Evolutionary conservation across 2,797 vertebrate species (phyloP).

Genomic region (Acestrorhynchus altus): DNA sequence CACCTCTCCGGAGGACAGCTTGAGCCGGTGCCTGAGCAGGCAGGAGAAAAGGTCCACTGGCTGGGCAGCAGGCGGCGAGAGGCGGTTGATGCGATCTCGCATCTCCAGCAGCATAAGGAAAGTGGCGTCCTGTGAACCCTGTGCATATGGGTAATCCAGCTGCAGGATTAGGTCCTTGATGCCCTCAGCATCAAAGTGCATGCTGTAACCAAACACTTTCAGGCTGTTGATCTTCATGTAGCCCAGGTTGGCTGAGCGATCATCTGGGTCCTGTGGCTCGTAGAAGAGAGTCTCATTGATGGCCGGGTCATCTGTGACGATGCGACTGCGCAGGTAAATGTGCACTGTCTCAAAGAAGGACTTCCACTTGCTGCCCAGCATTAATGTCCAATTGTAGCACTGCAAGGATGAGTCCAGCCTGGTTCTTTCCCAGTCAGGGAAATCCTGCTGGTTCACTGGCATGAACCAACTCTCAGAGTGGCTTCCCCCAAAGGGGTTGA

Average conservation of each 20-base stretch:
- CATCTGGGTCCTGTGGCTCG: conserved; percentile 89
- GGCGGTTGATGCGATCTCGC: conserved; percentile 92
- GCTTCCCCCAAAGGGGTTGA: conserved; percentile 97
- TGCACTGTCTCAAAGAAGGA: conserved; percentile 99
- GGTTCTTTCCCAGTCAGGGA: conserved; percentile 98
- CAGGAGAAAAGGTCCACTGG: conserved; percentile 95
- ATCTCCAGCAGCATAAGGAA: conserved; percentile 94
- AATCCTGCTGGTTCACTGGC: conserved; percentile 90
- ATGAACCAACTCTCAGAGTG: conserved; percentile 99
- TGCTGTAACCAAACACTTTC: conserved; percentile 96
- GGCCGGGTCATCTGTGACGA: conserved; percentile 88
- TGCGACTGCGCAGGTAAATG: conserved; percentile 95
- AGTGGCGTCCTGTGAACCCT: conserved; percentile 92
- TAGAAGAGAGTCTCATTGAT: conserved; percentile 95
- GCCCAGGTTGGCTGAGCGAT: conserved; percentile 91
- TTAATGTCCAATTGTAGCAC: conserved; percentile 97
- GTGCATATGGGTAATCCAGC: conserved; percentile 95
- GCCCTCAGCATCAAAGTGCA: conserved; percentile 95
- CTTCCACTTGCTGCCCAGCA: conserved; percentile 92
- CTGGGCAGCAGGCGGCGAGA: conserved; percentile 89
- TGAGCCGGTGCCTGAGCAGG: conserved; percentile 92
- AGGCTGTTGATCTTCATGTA: conserved; percentile 98
- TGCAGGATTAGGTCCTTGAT: conserved; percentile 96
- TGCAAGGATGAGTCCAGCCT: conserved; percentile 89
- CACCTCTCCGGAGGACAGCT: conserved; percentile 92